These are phyloP conservation scores for Montipora cactus DNA, from an alignment of 64 coral and sea anemone genomes.

Conservation along the genomic window DNA sequence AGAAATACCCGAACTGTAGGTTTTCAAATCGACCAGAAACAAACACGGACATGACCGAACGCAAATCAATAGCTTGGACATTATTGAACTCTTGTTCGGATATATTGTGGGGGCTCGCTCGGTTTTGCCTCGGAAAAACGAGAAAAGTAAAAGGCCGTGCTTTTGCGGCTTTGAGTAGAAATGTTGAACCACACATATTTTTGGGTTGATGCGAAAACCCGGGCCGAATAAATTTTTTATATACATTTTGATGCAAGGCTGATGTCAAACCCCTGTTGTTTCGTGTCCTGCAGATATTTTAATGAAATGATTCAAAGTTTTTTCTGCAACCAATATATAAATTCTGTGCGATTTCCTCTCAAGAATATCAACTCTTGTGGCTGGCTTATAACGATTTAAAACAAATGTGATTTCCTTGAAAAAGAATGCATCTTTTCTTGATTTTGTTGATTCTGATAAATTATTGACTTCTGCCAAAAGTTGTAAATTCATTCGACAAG, in stretches of 20 bases:
- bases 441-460: background rate
- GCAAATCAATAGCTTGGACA: background rate
- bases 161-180: background rate
- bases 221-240: background rate
- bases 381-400: background rate
- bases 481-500: too few relatives aligned
- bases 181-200: background rate
- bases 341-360: background rate
- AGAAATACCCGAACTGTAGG: background rate
- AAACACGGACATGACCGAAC: background rate
- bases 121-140: background rate
- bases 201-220: background rate
- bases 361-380: too few relatives aligned
- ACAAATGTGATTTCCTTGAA: background rate
- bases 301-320: conserved; percentile 28
- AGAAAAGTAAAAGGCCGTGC: background rate
- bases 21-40: background rate
- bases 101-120: background rate
- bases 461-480: background rate
- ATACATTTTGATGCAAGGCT: background rate
- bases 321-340: background rate
- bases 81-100: background rate
- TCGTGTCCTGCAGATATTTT: conserved; percentile 38
- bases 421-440: background rate
- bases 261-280: background rate